Conservation (phyloP, 1,140 invertebrate species). For the Drosophila yakuba region DNA sequence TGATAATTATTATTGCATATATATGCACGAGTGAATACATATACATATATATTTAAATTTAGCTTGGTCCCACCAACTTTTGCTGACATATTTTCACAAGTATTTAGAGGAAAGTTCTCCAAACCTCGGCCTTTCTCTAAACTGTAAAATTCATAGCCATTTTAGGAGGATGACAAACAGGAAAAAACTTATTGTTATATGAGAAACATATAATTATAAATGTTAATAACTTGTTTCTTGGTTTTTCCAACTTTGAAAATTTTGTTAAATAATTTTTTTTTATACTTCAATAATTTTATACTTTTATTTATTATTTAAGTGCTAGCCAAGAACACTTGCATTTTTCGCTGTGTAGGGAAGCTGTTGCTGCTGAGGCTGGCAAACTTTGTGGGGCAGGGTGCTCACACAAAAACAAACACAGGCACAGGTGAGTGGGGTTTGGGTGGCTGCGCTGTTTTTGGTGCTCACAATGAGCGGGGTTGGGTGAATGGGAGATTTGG, state of each 20-base stretch:
- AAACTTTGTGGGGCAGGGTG: conserved; percentile 34
- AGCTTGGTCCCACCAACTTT: conserved; percentile 7
- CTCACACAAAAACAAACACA: conserved; percentile 46
- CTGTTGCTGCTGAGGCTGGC: conserved; percentile 39
- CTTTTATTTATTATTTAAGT: neutral
- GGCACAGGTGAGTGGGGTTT: conserved; percentile 14
- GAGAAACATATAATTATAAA: neutral
- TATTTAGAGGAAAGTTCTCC: conserved; percentile 48
- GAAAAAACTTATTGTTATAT: neutral
- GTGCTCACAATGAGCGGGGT: neutral
- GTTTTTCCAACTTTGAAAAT: neutral
- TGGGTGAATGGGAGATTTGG: neutral
- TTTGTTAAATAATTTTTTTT: neutral
- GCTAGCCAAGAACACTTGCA: neutral
- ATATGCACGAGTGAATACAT: conserved; percentile 13
- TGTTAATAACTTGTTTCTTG: neutral
- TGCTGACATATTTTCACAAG: conserved; percentile 57
- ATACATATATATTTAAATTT: conserved; percentile 2
- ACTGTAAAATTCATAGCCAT: conserved; percentile 71
- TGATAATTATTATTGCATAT: conserved; percentile 40
- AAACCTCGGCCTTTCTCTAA: conserved; percentile 14
- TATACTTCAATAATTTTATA: no score
- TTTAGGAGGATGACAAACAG: conserved; percentile 26
- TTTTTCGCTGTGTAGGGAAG: conserved; percentile 13
- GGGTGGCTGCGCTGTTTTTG: conserved; percentile 1